Percentiles rank a stretch among this genome's conserved stretches.
Evolutionary conservation across 2,113 vertebrate species (phyloP).

Genomic region (Scortum barcoo): DNA sequence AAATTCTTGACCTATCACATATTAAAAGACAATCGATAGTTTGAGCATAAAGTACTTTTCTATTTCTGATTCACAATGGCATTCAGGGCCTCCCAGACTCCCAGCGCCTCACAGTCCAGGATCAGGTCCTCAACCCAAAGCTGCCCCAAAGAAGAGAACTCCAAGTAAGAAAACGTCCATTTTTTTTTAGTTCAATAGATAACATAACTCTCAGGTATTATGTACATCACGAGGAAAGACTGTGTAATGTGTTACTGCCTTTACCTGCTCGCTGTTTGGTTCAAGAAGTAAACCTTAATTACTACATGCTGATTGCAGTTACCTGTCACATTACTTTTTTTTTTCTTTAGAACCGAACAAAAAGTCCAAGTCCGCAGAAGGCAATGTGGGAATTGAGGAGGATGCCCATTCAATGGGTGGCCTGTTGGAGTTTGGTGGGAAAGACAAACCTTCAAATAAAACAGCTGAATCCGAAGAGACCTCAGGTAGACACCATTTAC

Average conservation of each 20-base stretch:
- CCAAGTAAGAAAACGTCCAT: slow-evolving; percentile 42
- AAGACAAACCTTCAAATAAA: neutral
- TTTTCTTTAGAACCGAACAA: slow-evolving; percentile 31
- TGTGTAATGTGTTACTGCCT: neutral
- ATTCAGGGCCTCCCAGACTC: neutral
- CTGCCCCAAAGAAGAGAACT: slow-evolving; percentile 54
- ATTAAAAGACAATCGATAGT: neutral
- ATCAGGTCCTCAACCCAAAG: slow-evolving; percentile 11
- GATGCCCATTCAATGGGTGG: slow-evolving; percentile 18
- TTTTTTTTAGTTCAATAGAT: neutral
- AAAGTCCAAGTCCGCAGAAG: neutral
- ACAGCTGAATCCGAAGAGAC: neutral
- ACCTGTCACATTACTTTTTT: neutral
- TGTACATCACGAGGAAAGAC: neutral
- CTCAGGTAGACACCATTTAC: slow-evolving; percentile 42
- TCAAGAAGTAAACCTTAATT: neutral
- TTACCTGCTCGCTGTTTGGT: neutral
- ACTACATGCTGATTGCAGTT: neutral
- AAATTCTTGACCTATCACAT: no score
- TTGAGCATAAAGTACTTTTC: neutral
- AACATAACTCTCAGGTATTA: neutral
- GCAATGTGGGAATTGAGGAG: neutral
- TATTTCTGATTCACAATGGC: slow-evolving; percentile 1
- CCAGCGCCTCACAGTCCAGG: slow-evolving; percentile 35
- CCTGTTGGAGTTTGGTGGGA: neutral